Percentiles rank a stretch among this genome's conserved stretches.
Conservation (phyloP, 2,797 vertebrate genomes). For the Astyanax mexicanus region DNA sequence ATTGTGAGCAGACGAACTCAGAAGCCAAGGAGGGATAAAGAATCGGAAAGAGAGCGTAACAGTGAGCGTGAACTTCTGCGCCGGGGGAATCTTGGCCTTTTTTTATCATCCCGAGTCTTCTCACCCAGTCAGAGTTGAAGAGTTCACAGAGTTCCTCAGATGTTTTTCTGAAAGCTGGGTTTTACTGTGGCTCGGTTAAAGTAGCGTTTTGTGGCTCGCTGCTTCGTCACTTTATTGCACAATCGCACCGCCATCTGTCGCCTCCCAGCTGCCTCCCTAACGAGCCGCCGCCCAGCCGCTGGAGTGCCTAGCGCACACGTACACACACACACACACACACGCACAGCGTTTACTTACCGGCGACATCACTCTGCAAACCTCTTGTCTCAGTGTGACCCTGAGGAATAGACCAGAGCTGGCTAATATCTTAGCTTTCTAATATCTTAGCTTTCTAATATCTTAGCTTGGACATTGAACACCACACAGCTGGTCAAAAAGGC, state of each 20-base stretch:
- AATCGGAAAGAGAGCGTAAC: neutral
- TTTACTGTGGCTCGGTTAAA: neutral
- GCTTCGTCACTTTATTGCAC: slow-evolving; percentile 21
- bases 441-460: no score
- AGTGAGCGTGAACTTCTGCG: neutral
- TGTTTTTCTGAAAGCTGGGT: neutral
- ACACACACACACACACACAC: slow-evolving; percentile 3
- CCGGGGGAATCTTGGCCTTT: neutral
- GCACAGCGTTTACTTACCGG: neutral
- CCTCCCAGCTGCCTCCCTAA: slow-evolving; percentile 26
- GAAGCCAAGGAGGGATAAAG: neutral
- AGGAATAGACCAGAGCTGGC: neutral
- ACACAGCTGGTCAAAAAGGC: no score
- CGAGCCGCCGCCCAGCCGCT: slow-evolving; percentile 12
- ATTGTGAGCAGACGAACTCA: neutral
- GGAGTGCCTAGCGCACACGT: neutral
- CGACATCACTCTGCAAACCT: neutral
- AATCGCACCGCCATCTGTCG: slow-evolving; percentile 43
- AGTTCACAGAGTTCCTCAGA: slow-evolving; percentile 34
- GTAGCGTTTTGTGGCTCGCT: neutral
- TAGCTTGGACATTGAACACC: no score
- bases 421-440: neutral
- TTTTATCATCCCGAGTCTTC: neutral
- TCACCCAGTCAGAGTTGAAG: slow-evolving; percentile 27
- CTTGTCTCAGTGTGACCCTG: neutral